Evolutionary conservation across 1,140 invertebrate genomes (phyloP).

Genomic region (Aphelinus certus): DNA sequence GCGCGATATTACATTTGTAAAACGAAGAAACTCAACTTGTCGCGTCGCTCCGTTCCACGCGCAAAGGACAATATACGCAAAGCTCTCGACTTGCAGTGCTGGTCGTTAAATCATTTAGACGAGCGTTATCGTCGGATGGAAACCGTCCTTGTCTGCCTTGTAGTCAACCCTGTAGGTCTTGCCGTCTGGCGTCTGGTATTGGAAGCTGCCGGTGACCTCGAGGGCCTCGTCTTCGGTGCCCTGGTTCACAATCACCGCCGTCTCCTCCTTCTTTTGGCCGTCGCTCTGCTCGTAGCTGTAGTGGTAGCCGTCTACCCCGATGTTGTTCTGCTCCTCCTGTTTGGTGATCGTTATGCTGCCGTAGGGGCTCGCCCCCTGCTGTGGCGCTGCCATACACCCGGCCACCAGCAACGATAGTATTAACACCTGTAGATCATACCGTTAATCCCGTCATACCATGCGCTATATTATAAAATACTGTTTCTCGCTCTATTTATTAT

Average conservation of each 20-base stretch:
- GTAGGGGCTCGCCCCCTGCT: constrained; percentile 51
- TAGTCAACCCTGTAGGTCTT: constrained; percentile 63
- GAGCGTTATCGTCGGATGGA: constrained; percentile 58
- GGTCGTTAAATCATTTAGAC: constrained; percentile 39
- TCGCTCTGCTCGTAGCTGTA: constrained; percentile 65
- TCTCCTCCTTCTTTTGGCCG: constrained; percentile 63
- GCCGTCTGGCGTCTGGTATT: constrained; percentile 58
- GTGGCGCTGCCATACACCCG: constrained; percentile 52
- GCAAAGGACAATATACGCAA: too few species aligned
- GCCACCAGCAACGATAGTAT: constrained; percentile 49
- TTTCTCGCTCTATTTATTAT: too few species aligned
- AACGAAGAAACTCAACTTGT: too few species aligned
- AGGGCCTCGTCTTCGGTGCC: constrained; percentile 61
- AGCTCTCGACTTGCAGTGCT: too few species aligned
- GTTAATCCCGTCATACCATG: too few species aligned
- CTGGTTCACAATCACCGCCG: constrained; percentile 58
- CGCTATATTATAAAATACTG: too few species aligned
- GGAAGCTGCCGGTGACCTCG: constrained; percentile 59
- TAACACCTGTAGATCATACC: constrained; percentile 47
- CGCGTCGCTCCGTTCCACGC: too few species aligned
- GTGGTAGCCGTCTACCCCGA: constrained; percentile 62
- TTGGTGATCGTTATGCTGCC: constrained; percentile 58
- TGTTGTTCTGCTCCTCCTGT: constrained; percentile 63
- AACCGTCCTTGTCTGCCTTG: constrained; percentile 60
- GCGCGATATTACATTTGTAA: too few species aligned